Evolutionary conservation across 2,113 vertebrate genomes (phyloP).

Genomic region (Fregetta grallaria): DNA sequence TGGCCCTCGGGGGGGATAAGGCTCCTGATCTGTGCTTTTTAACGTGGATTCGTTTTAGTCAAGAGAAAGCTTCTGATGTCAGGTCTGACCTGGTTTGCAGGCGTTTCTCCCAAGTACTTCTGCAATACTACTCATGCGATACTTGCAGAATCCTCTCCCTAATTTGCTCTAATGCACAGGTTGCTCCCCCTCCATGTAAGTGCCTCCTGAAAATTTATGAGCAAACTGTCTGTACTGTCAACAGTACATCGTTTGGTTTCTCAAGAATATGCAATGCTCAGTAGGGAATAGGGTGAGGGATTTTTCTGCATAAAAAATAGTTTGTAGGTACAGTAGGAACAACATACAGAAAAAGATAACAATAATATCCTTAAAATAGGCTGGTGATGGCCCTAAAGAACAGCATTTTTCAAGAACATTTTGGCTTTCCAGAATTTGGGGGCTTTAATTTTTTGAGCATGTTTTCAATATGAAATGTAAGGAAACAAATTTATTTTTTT

Average conservation of each 20-base stretch:
- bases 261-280: not conserved
- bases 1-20: not conserved
- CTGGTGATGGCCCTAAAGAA: not conserved
- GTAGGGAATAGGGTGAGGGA: not conserved
- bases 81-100: not conserved
- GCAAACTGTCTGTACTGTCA: conserved; percentile 3
- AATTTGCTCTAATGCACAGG: conserved; percentile 28
- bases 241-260: not conserved
- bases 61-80: not conserved
- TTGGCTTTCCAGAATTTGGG: not conserved
- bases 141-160: not conserved
- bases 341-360: not conserved
- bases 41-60: not conserved
- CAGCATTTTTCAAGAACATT: not conserved
- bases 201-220: conserved; percentile 48
- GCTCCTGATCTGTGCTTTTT: not conserved
- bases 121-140: not conserved
- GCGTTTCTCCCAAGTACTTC: not conserved
- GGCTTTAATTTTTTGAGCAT: not conserved
- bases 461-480: not conserved
- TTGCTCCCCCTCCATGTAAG: not conserved
- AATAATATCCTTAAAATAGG: not conserved
- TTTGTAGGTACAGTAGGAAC: not conserved
- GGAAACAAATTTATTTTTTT: not conserved
- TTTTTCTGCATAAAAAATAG: not conserved